A percentile compares a stretch with the other conserved stretches of the same genome.
Conservation (phyloP, 2,888 invertebrate species). For the Drosophila vallismaia region DNA sequence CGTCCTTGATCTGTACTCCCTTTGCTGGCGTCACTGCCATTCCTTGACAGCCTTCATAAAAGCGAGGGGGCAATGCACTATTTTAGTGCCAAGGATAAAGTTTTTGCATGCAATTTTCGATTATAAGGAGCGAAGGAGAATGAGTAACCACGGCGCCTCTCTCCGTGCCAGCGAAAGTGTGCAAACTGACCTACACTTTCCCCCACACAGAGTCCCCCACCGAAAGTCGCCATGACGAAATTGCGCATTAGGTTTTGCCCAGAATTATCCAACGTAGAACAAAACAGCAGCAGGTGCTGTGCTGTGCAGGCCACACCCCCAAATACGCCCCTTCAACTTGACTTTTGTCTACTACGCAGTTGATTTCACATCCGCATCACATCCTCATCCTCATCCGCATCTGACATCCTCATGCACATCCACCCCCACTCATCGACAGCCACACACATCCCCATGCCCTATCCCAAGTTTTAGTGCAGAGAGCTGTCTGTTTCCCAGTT, state of each 20-base stretch:
- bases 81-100: conserved; percentile 70
- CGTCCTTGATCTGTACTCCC: not conserved
- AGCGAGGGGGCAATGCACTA: conserved; percentile 60
- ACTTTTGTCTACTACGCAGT: conserved; percentile 76
- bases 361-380: conserved; percentile 63
- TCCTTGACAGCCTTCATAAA: conserved; percentile 14
- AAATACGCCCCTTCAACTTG: conserved; percentile 50
- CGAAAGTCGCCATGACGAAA: conserved; percentile 15
- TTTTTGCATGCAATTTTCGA: conserved; percentile 62
- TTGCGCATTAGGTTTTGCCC: conserved; percentile 37
- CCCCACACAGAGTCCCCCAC: conserved; percentile 9
- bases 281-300: conserved; percentile 33
- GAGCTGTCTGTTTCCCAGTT: conserved; percentile 27
- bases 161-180: conserved; percentile 58
- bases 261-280: conserved; percentile 17
- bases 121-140: conserved; percentile 24
- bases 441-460: conserved; percentile 62
- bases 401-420: not conserved
- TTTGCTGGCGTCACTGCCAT: conserved; percentile 20
- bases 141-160: not conserved
- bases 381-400: conserved; percentile 44
- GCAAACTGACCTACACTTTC: conserved; percentile 68
- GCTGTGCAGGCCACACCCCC: conserved; percentile 27
- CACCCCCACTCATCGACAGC: conserved; percentile 1
- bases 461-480: conserved; percentile 60